Evolutionary conservation across 2,797 vertebrate genomes (phyloP).

Genomic region (Scolopax bukidnonensis): DNA sequence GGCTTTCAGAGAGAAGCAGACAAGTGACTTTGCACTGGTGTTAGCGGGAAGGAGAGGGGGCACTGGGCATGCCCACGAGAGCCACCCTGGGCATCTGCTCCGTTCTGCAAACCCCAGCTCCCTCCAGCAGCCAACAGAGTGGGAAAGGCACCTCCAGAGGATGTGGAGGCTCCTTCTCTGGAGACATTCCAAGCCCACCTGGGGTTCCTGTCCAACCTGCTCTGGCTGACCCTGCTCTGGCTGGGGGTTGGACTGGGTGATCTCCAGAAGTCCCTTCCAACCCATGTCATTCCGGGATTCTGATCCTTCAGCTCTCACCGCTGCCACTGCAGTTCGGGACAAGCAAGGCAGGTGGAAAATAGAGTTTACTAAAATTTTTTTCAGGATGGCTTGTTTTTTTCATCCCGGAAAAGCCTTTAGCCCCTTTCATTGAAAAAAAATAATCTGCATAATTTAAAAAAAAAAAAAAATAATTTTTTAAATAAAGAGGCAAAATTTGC

Average conservation of each 20-base stretch:
- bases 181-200: neutral
- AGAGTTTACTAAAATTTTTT: neutral
- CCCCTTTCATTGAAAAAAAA: neutral
- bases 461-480: neutral
- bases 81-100: too few species aligned
- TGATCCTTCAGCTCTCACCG: neutral
- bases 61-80: neutral
- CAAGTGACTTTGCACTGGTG: neutral
- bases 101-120: neutral
- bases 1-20: neutral
- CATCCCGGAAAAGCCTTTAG: neutral
- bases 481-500: conserved; percentile 23
- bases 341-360: neutral
- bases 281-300: neutral
- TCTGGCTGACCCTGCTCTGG: neutral
- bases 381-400: neutral
- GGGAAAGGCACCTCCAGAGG: neutral
- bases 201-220: neutral
- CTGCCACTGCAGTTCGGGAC: accelerated
- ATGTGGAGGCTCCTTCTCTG: neutral
- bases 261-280: neutral
- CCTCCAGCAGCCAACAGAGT: neutral
- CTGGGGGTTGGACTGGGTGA: neutral
- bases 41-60: neutral
- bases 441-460: neutral